These are phyloP conservation scores for Elephantulus edwardii DNA, from an alignment of 2,113 vertebrate genomes.

Conservation along the genomic window DNA sequence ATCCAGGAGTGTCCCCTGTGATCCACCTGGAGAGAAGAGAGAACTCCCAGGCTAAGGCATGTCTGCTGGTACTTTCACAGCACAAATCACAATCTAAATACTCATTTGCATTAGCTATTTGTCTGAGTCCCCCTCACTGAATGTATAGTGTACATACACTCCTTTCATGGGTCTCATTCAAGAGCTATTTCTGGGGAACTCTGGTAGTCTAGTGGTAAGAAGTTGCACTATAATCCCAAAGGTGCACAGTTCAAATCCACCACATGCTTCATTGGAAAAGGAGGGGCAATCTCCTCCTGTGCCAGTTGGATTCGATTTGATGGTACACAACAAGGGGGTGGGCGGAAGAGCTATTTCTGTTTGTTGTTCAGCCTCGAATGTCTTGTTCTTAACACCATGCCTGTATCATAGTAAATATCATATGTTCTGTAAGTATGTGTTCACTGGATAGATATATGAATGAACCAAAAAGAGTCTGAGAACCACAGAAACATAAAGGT, in stretches of 20 bases:
- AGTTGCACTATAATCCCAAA: too few relatives aligned
- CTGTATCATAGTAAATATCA: background rate
- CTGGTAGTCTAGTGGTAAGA: too few relatives aligned
- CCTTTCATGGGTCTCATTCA: background rate
- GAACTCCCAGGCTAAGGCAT: background rate
- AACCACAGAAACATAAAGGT: background rate
- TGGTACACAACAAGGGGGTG: too few relatives aligned
- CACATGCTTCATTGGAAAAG: too few relatives aligned
- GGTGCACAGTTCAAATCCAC: too few relatives aligned
- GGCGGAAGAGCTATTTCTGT: background rate
- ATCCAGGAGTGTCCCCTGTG: too few relatives aligned
- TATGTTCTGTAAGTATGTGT: background rate
- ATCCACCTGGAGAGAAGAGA: background rate
- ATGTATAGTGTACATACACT: background rate
- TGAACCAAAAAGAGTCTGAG: background rate
- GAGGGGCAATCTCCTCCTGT: too few relatives aligned
- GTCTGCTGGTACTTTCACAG: accelerated
- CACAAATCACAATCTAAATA: accelerated
- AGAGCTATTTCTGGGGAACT: too few relatives aligned
- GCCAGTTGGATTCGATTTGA: too few relatives aligned
- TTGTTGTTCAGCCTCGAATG: background rate
- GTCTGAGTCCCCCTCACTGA: background rate
- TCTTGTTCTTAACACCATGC: background rate
- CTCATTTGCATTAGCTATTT: background rate
- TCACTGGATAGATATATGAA: background rate